Conservation (phyloP, 2,888 invertebrate species). For the Pristionchus maxplancki region DNA sequence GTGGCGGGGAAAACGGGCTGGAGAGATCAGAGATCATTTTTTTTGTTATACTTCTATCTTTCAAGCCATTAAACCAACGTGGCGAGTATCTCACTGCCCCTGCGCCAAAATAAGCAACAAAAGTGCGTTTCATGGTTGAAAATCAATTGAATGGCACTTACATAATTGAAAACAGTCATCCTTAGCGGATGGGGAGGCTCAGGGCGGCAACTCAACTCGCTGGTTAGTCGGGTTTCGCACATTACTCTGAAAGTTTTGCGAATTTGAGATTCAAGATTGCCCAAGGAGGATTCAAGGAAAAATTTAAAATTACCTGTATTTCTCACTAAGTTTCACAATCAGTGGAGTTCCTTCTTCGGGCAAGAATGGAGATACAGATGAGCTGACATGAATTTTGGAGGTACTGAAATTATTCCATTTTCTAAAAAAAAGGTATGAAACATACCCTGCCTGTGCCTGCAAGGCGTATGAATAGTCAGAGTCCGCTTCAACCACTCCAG, state of each 20-base stretch:
- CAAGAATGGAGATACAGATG: background rate
- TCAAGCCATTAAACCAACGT: too few relatives aligned
- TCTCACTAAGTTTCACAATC: background rate
- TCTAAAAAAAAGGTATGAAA: too few relatives aligned
- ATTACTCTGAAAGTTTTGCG: background rate
- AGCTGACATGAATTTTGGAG: background rate
- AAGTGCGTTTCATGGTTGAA: background rate
- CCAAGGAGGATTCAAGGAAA: too few relatives aligned
- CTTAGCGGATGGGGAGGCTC: constrained; percentile 4
- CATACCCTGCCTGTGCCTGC: too few relatives aligned
- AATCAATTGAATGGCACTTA: background rate
- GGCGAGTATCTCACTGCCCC: too few relatives aligned
- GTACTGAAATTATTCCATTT: too few relatives aligned
- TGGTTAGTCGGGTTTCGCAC: constrained; percentile 13
- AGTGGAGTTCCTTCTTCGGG: background rate
- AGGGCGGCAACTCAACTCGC: background rate
- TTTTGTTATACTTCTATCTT: too few relatives aligned
- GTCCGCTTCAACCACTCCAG: too few relatives aligned
- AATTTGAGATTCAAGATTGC: too few relatives aligned
- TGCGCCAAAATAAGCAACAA: too few relatives aligned
- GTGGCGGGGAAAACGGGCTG: constrained; percentile 5
- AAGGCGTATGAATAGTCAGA: too few relatives aligned
- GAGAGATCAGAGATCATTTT: background rate
- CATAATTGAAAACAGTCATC: background rate
- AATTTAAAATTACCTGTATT: background rate